These are phyloP conservation scores for Lathronympha strigana DNA, from an alignment of 2,888 invertebrate species.

Conservation along the genomic window DNA sequence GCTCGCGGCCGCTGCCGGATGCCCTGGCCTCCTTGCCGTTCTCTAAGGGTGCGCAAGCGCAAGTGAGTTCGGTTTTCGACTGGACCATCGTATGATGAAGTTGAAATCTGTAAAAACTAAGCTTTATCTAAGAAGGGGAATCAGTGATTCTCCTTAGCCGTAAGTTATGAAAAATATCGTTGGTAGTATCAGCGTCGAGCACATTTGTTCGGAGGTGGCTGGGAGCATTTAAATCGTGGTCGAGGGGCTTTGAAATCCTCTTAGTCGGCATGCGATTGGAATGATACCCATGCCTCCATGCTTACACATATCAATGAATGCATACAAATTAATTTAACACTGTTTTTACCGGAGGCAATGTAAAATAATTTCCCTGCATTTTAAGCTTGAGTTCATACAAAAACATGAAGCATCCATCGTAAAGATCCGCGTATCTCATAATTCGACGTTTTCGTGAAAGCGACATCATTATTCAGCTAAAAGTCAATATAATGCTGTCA, in stretches of 20 bases:
- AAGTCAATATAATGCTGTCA: slow-evolving; percentile 64
- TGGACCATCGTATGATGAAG: background rate
- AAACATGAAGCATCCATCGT: slow-evolving; percentile 25
- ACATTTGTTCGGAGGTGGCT: background rate
- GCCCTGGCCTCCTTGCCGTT: slow-evolving; percentile 40
- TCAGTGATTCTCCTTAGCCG: background rate
- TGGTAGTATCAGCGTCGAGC: background rate
- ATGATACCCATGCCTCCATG: slow-evolving; percentile 48
- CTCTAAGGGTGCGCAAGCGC: background rate
- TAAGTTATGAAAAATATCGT: background rate
- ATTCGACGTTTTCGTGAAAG: slow-evolving; percentile 43
- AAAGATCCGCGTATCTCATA: slow-evolving; percentile 35
- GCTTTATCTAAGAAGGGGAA: background rate
- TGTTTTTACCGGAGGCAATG: slow-evolving; percentile 59
- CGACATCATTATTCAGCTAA: slow-evolving; percentile 57
- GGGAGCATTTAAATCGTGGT: background rate
- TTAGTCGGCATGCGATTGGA: slow-evolving; percentile 20
- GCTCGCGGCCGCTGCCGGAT: slow-evolving; percentile 57
- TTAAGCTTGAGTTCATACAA: slow-evolving; percentile 32
- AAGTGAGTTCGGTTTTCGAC: background rate
- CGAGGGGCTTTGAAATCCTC: background rate
- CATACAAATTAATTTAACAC: slow-evolving; percentile 73
- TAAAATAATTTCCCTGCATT: slow-evolving; percentile 50
- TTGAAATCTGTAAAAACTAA: background rate
- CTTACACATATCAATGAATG: slow-evolving; percentile 57